A percentile compares a stretch with the other conserved stretches of the same genome.
Evolutionary conservation across 2,113 vertebrate genomes (phyloP).

Genomic region (Ceratotherium simum): DNA sequence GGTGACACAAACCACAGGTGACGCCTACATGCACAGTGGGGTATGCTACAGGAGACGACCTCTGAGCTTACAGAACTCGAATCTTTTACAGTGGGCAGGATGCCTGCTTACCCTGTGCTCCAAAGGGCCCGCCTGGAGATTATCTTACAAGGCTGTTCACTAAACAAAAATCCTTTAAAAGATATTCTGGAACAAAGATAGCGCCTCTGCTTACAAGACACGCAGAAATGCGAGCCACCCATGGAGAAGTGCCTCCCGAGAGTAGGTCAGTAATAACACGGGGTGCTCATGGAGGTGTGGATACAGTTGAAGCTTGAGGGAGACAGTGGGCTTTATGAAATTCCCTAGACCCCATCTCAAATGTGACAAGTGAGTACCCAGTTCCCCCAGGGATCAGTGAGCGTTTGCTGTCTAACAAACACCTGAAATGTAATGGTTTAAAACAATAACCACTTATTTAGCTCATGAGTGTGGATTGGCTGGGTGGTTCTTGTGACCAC

Average conservation of each 20-base stretch:
- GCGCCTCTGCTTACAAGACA: not conserved
- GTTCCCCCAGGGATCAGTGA: not conserved
- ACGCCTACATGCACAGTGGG: not conserved
- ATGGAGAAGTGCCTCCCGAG: not conserved
- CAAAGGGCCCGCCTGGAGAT: fast-evolving
- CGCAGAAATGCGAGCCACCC: not conserved
- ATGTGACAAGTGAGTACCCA: not conserved
- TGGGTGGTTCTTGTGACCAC: not conserved
- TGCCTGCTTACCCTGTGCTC: not conserved
- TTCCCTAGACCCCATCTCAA: not conserved
- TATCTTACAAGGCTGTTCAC: not conserved
- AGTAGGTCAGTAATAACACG: not conserved
- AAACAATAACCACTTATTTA: not conserved
- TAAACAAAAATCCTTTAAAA: not conserved
- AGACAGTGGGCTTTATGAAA: not conserved
- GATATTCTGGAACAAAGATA: not conserved
- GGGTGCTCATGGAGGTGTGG: not conserved
- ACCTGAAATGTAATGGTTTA: not conserved
- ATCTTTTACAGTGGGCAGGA: not conserved
- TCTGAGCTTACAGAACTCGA: not conserved
- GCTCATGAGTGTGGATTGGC: not conserved
- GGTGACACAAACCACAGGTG: not conserved
- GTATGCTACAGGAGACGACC: not conserved
- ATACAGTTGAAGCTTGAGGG: not conserved
- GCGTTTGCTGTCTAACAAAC: not conserved